Conservation (phyloP, 2,797 vertebrate species). For the Oceanodroma leucorhoa region DNA sequence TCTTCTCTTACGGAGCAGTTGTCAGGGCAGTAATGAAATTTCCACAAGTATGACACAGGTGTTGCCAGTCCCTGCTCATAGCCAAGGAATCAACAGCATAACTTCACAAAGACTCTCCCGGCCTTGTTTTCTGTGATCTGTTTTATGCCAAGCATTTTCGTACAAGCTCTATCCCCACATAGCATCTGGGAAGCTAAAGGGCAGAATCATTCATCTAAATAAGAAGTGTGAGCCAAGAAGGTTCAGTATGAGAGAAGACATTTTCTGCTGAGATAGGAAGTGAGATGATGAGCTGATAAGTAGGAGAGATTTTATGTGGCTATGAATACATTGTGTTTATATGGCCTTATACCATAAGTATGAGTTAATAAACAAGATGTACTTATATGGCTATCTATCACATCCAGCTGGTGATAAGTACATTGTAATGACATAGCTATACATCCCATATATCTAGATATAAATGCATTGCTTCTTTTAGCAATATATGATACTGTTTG, state of each 20-base stretch:
- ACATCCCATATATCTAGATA: background rate
- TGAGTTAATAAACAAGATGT: slow-evolving; percentile 25
- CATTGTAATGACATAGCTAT: background rate
- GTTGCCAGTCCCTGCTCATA: background rate
- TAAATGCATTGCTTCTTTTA: background rate
- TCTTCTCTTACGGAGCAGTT: background rate
- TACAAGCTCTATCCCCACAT: background rate
- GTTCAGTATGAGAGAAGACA: background rate
- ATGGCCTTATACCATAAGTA: background rate
- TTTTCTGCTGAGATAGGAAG: slow-evolving; percentile 44
- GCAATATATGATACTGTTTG: background rate
- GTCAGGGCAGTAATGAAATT: background rate
- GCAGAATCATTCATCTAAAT: background rate
- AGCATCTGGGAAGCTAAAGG: slow-evolving; percentile 17
- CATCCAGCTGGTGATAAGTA: background rate
- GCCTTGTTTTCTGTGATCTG: background rate
- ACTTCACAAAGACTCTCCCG: background rate
- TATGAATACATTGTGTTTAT: background rate
- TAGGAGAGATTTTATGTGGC: background rate
- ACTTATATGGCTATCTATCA: slow-evolving; percentile 12
- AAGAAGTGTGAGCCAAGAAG: background rate
- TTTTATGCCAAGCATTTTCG: background rate
- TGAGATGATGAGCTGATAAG: slow-evolving; percentile 33
- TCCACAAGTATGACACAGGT: background rate
- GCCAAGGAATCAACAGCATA: background rate